Conservation (phyloP, 2,797 vertebrate species). For the Danionella dracula region DNA sequence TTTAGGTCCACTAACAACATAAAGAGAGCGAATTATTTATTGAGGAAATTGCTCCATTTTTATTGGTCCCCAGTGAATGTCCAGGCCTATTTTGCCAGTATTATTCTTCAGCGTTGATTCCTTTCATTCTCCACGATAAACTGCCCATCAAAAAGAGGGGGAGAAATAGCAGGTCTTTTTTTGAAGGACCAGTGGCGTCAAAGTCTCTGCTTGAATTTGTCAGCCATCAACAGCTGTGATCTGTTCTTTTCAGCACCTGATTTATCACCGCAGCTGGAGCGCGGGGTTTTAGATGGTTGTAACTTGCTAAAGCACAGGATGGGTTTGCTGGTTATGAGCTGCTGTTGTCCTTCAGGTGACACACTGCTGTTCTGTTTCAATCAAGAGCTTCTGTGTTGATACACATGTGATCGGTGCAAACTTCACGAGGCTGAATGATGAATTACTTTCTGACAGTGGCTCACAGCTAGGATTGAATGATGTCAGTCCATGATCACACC, state of each 20-base stretch:
- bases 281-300: slow-evolving; percentile 59
- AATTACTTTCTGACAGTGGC: slow-evolving; percentile 5
- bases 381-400: slow-evolving; percentile 29
- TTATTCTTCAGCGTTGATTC: slow-evolving; percentile 52
- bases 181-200: slow-evolving; percentile 20
- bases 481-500: not conserved
- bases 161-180: slow-evolving; percentile 26
- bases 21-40: slow-evolving; percentile 59
- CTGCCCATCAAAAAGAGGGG: slow-evolving; percentile 41
- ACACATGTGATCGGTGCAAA: slow-evolving; percentile 23
- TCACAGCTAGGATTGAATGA: not conserved
- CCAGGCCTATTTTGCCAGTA: slow-evolving; percentile 52
- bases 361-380: slow-evolving; percentile 44
- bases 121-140: slow-evolving; percentile 45
- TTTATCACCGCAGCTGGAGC: slow-evolving; percentile 64
- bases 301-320: slow-evolving; percentile 61
- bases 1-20: slow-evolving; percentile 61
- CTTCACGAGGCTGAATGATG: slow-evolving; percentile 31
- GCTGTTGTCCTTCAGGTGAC: slow-evolving; percentile 68
- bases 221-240: slow-evolving; percentile 26
- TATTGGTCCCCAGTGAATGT: slow-evolving; percentile 62
- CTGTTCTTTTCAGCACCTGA: slow-evolving; percentile 34
- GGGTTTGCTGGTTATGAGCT: slow-evolving; percentile 60
- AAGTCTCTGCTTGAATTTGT: slow-evolving; percentile 20
- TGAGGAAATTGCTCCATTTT: slow-evolving; percentile 64